Evolutionary conservation across 1,140 invertebrate species (phyloP).

Genomic region (Atta colombica): DNA sequence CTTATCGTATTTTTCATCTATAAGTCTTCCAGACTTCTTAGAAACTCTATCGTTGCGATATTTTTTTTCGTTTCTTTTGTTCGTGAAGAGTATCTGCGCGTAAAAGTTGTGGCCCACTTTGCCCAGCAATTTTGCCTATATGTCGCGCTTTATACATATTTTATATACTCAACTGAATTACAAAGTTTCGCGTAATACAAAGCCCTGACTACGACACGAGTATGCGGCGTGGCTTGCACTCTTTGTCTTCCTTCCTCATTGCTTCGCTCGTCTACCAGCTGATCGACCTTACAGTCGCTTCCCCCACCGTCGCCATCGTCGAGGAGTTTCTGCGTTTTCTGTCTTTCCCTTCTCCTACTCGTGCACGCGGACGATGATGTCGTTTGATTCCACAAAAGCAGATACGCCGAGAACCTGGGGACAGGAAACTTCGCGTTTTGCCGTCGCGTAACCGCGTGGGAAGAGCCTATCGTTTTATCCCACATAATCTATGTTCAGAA

Average conservation of each 20-base stretch:
- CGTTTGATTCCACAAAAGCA: slow-evolving; percentile 19
- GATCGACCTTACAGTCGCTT: slow-evolving; percentile 73
- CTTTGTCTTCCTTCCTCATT: slow-evolving; percentile 52
- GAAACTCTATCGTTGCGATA: background rate
- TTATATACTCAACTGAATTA: slow-evolving; percentile 50
- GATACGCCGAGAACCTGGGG: background rate
- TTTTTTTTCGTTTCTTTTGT: slow-evolving; percentile 12
- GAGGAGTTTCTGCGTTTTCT: slow-evolving; percentile 31
- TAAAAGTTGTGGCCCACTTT: slow-evolving; percentile 54
- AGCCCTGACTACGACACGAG: background rate
- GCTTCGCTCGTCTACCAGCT: slow-evolving; percentile 65
- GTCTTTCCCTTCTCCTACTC: slow-evolving; percentile 32
- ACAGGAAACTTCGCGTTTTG: slow-evolving; percentile 28
- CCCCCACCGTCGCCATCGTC: slow-evolving; percentile 25
- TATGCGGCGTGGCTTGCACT: slow-evolving; percentile 31
- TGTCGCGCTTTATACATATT: slow-evolving; percentile 40
- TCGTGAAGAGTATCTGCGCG: slow-evolving; percentile 2
- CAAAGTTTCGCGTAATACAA: slow-evolving; percentile 45
- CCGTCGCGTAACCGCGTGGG: slow-evolving; percentile 30
- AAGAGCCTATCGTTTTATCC: slow-evolving; percentile 16
- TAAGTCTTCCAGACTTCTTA: background rate
- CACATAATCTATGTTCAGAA: too few species aligned
- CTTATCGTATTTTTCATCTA: background rate
- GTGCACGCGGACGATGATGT: slow-evolving; percentile 5
- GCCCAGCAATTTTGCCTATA: slow-evolving; percentile 37